phyloP scores from a whole-genome alignment of 2,113 vertebrate species.

The Grammomys surdaster region DNA sequence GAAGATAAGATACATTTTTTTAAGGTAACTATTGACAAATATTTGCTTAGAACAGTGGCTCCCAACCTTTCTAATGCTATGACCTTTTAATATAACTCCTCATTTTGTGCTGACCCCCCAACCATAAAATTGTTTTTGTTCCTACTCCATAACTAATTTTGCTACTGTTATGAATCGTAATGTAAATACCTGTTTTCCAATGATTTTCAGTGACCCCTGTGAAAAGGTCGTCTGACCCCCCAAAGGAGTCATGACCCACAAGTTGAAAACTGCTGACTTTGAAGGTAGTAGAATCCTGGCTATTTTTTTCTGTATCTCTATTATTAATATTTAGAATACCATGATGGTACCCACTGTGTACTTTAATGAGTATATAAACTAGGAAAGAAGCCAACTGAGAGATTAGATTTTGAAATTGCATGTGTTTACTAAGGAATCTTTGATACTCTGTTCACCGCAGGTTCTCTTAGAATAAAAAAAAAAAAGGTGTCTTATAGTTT shows the following conservation, averaged over 20 bases:
- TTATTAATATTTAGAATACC: slow-evolving; percentile 15
- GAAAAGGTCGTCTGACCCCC: not conserved
- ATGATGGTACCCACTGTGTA: not conserved
- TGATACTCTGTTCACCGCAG: not conserved
- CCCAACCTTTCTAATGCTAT: not conserved
- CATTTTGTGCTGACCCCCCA: not conserved
- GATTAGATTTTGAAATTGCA: not conserved
- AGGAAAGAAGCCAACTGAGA: slow-evolving; percentile 5
- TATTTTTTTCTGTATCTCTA: not conserved
- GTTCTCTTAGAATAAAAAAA: not conserved
- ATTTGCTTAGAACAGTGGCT: not conserved
- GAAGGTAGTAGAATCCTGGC: not conserved
- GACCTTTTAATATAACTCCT: not conserved
- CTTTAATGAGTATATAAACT: not conserved
- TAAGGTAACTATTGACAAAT: not conserved
- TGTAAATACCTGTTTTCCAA: not conserved
- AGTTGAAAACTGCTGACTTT: not conserved
- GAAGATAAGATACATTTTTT: not conserved
- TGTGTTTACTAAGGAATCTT: not conserved
- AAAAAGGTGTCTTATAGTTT: not conserved
- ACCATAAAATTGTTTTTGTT: not conserved
- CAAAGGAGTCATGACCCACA: not conserved
- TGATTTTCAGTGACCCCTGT: not conserved
- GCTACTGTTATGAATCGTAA: too few species aligned
- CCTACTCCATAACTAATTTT: not conserved